A percentile compares a stretch with the other conserved stretches of the same genome.
Evolutionary conservation across 2,888 invertebrate species (phyloP).

Genomic region (Clanis bilineata): DNA sequence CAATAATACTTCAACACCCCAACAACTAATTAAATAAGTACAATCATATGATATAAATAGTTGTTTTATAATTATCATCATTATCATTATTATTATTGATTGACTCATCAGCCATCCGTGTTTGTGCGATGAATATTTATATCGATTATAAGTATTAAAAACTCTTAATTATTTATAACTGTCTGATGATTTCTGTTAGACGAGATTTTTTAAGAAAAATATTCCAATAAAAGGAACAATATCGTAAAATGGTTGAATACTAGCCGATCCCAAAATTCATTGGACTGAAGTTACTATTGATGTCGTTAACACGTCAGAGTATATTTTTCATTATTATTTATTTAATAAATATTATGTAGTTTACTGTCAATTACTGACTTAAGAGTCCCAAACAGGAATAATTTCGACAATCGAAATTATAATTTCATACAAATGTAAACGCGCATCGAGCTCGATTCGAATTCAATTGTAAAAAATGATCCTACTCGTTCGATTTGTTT

Average conservation of each 20-base stretch:
- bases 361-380: too few species aligned
- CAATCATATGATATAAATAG: constrained; percentile 14
- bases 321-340: too few species aligned
- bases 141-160: background rate
- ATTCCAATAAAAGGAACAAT: background rate
- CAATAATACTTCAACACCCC: background rate
- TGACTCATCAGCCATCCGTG: background rate
- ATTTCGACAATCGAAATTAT: too few species aligned
- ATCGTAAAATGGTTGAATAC: background rate
- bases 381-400: too few species aligned
- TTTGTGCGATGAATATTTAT: background rate
- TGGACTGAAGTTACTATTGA: too few species aligned
- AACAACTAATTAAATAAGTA: background rate
- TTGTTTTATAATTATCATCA: constrained; percentile 19
- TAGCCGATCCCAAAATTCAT: background rate
- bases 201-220: background rate
- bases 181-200: background rate
- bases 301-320: too few species aligned
- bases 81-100: constrained; percentile 16
- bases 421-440: too few species aligned
- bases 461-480: too few species aligned
- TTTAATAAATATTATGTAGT: too few species aligned
- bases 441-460: too few species aligned
- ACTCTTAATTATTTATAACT: constrained; percentile 4
- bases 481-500: too few species aligned